Evolutionary conservation across 1,140 invertebrate species (phyloP), one percentile per base, ranked within the genome.

Genomic region (Sarcophaga peregrina): DNA sequence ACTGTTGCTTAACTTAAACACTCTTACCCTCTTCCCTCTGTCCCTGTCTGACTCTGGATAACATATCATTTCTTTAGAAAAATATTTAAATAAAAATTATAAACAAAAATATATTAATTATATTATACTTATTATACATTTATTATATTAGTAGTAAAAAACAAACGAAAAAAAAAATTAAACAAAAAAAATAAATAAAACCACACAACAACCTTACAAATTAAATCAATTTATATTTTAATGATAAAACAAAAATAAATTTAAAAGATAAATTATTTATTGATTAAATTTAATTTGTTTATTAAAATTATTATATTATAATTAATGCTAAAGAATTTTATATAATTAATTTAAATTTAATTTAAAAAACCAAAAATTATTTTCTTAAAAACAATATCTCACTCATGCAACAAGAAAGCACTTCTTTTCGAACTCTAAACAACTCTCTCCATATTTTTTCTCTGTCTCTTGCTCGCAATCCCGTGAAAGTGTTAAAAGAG

Each of bases 21-120:
- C 58, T 62, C 58, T 62, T 10, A 52, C 50, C 13, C 7, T 76
- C 48, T 37, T 50, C 73, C 13, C 37, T 74, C 46, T 76, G 46
- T 76, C 74, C n/a, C 74, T 72, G 6, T 25, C 62, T 72, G 17
- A 25, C 62, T 72, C 62, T 76, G 46, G 74, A 76, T 17, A 76
- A 76, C 74, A 76, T 76, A 76, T 76, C 74, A 76, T 76, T 76
- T 76, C 74, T 76, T 76, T 76, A 76, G 74, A 76, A 76, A 76
- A 76, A 76, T 76, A 76, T 76, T 76, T 76, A 76, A 76, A 76
- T 76, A 76, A 13, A 76, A 76, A 76, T 76, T 76, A n/a, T n/a
- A 50, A 48, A 72, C 37, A 76, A 76, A 76, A 48, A 76, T 76
- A 76, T 76, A 76, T 76, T 76, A 76, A n/a, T 17, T 17, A 76